phyloP scores from a whole-genome alignment of 2,888 invertebrate genomes.

The Drosophila neoperkinsi region DNA sequence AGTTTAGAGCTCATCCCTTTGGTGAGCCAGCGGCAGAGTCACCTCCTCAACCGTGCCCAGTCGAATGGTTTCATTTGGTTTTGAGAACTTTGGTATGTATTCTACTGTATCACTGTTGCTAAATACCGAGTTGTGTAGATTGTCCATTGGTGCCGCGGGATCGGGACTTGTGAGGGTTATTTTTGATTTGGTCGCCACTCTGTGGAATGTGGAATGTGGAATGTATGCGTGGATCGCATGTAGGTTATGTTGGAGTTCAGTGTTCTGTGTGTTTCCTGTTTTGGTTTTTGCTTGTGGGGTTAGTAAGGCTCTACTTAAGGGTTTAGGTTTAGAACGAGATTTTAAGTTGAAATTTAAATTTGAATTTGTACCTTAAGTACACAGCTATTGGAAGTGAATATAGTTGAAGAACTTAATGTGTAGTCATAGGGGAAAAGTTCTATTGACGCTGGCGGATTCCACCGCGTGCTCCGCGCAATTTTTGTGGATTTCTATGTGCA shows the following conservation, averaged over 20 bases:
- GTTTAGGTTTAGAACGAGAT: slow-evolving; percentile 27
- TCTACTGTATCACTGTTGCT: slow-evolving; percentile 84
- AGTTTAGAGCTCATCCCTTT: slow-evolving; percentile 80
- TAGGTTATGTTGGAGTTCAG: slow-evolving; percentile 29
- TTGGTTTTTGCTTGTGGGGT: slow-evolving; percentile 14
- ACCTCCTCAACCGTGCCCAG: slow-evolving; percentile 84
- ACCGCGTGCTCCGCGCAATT: slow-evolving; percentile 84
- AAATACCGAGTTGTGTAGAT: slow-evolving; percentile 77
- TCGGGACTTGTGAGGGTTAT: slow-evolving; percentile 87
- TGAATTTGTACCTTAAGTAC: slow-evolving; percentile 78
- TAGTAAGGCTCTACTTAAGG: slow-evolving; percentile 55
- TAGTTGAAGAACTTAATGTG: slow-evolving; percentile 62
- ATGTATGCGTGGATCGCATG: slow-evolving; percentile 36
- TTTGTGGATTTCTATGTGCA: slow-evolving; percentile 83
- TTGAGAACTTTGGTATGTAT: slow-evolving; percentile 81
- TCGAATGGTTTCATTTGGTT: slow-evolving; percentile 87
- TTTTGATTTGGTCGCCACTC: slow-evolving; percentile 85
- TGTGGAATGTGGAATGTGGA: slow-evolving; percentile 74
- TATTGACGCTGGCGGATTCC: slow-evolving; percentile 84
- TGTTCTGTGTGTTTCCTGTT: slow-evolving; percentile 1
- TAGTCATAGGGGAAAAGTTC: slow-evolving; percentile 48
- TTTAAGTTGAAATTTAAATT: slow-evolving; percentile 33
- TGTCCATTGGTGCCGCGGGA: slow-evolving; percentile 84
- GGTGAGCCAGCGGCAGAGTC: slow-evolving; percentile 63
- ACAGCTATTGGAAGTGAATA: slow-evolving; percentile 69